Conservation (phyloP, 2,888 invertebrate genomes). For the Tromatobia lineatoria region DNA sequence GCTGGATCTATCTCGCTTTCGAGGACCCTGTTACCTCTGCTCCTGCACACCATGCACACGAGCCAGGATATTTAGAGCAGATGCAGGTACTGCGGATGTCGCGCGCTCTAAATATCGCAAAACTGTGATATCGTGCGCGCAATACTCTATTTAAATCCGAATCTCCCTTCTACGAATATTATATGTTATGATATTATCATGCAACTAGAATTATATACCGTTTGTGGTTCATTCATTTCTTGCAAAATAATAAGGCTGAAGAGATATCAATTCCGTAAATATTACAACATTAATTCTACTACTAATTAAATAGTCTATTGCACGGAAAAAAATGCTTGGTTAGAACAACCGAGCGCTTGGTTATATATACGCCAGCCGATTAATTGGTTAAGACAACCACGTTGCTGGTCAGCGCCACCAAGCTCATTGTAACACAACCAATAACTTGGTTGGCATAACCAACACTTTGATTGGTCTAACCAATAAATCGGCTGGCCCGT, state of each 20-base stretch:
- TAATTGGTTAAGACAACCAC: too few relatives aligned
- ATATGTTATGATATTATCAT: background rate
- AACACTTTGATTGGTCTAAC: too few relatives aligned
- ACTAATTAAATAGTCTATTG: too few relatives aligned
- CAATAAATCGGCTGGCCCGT: too few relatives aligned
- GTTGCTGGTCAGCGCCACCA: too few relatives aligned
- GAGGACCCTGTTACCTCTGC: slow-evolving; percentile 16
- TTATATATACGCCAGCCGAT: too few relatives aligned
- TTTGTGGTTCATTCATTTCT: background rate
- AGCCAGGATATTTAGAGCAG: slow-evolving; percentile 29
- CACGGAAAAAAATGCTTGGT: too few relatives aligned
- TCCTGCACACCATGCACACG: background rate
- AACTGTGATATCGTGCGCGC: background rate
- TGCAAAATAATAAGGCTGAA: background rate
- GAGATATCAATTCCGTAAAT: background rate
- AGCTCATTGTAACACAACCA: too few relatives aligned
- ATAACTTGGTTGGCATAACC: too few relatives aligned
- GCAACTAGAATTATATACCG: background rate
- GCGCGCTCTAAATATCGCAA: slow-evolving; percentile 12
- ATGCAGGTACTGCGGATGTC: slow-evolving; percentile 12
- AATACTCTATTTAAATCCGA: slow-evolving; percentile 11
- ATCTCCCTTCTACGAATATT: background rate
- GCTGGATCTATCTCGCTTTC: slow-evolving; percentile 2
- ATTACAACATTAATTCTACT: too few relatives aligned
- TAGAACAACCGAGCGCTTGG: too few relatives aligned